These are phyloP conservation scores for Selene dorsalis DNA, from an alignment of 2,797 vertebrate species.

Conservation along the genomic window DNA sequence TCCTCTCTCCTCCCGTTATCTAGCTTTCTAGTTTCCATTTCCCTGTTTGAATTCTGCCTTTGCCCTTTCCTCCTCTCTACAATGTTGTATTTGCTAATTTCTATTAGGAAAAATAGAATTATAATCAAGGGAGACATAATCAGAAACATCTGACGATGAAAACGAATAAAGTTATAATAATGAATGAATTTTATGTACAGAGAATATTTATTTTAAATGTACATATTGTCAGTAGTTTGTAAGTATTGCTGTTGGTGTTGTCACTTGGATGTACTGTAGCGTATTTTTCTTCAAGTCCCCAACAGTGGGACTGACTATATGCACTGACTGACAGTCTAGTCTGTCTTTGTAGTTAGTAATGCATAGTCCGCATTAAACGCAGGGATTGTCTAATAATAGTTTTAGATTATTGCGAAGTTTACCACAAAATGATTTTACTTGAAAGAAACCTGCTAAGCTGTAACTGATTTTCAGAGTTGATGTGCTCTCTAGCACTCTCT, in stretches of 20 bases:
- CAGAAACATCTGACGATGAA: slow-evolving; percentile 43
- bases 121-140: slow-evolving; percentile 54
- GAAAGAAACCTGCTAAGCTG: slow-evolving; percentile 47
- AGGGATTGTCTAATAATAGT: slow-evolving; percentile 41
- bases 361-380: slow-evolving; percentile 54
- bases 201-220: slow-evolving; percentile 79
- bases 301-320: slow-evolving; percentile 71
- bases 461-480: slow-evolving; percentile 34
- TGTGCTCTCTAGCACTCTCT: slow-evolving; percentile 56
- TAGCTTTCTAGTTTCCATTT: slow-evolving; percentile 20
- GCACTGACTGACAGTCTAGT: slow-evolving; percentile 71
- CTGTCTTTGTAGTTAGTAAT: slow-evolving; percentile 63
- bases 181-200: slow-evolving; percentile 77
- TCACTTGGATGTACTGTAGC: slow-evolving; percentile 57
- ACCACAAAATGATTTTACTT: slow-evolving; percentile 57
- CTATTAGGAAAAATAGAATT: slow-evolving; percentile 44
- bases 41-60: slow-evolving; percentile 21
- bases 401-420: slow-evolving; percentile 45
- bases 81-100: slow-evolving; percentile 50
- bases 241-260: slow-evolving; percentile 59
- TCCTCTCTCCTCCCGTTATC: slow-evolving; percentile 4
- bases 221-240: slow-evolving; percentile 71
- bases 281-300: slow-evolving; percentile 62
- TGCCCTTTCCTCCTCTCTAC: background rate
- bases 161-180: slow-evolving; percentile 53